Evolutionary conservation across 2,113 vertebrate species (phyloP), one percentile per base, ranked within the genome.

Genomic region (Trachemys scripta): DNA sequence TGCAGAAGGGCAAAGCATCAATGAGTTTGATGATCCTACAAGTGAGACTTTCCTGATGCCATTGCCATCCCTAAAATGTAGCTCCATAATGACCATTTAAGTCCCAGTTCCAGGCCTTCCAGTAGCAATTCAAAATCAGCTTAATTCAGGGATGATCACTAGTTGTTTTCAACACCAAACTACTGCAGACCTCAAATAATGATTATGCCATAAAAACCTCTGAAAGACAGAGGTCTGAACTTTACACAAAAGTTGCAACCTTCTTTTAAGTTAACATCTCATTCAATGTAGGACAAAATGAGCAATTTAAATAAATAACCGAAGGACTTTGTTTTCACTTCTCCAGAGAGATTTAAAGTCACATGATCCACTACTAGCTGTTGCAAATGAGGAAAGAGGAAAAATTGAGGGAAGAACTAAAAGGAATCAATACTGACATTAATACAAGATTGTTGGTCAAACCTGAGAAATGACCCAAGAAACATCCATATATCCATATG

Each of bases 371-470:
- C 69, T 75, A 75, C n/a, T 42, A 75, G 38, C 5, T 65, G 31
- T 65, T 65, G 59, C 59, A 42, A 75, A 42, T 8, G 4, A 51
- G 80, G 17, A 3, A 2, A 1, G 2, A 1, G 5, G 7, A 1
- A 10, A 42, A 4, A 5, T 0, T 2, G 3, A 29, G 8, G 11
- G 27, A 50, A 7, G 10, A 89, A 35, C 35, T 2, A 54, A 17
- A 91, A 86, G 4, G 10, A 79, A 4, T 1, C 3, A 65, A 5
- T 0, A 35, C 2, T 38, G 2, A 24, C 45, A 51, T 16, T n/a
- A 45, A 45, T 87, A 20, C 20, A 86, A 20, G 45, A 8, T n/a
- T 0, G 0, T 35, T 57, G 3, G 29, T 0, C 4, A 80, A 50
- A 76, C 7, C 2, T n/a, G 20, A 88, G 94, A 82, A 86, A 51